Conservation (phyloP, 2,113 vertebrate species). For the Ivindomyrus marchei region DNA sequence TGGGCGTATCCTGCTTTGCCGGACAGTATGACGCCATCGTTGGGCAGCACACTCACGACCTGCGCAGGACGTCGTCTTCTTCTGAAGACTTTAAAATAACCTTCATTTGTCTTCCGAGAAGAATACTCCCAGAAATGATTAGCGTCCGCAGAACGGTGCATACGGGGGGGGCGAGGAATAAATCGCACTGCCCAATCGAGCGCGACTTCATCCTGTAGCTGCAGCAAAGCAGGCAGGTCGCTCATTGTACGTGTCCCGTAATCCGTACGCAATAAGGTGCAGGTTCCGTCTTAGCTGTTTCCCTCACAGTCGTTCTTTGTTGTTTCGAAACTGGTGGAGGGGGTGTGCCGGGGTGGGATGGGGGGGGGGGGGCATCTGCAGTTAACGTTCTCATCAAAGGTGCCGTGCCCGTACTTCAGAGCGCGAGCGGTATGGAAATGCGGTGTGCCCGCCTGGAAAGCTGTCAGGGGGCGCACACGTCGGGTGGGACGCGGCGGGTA, state of each 20-base stretch:
- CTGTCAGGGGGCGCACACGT: conserved; percentile 39
- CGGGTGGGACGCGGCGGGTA: conserved; percentile 29
- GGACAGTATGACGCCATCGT: background rate
- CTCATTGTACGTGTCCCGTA: conserved; percentile 12
- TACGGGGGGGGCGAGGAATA: background rate
- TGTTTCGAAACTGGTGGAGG: conserved; percentile 17
- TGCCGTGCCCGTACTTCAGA: conserved; percentile 37
- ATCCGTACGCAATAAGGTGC: conserved; percentile 34
- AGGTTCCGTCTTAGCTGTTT: conserved; percentile 35
- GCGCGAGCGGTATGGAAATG: conserved; percentile 39
- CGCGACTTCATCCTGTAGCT: background rate
- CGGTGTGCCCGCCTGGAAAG: conserved; percentile 33
- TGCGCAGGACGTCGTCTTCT: background rate
- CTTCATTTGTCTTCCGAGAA: background rate
- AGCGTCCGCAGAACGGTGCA: background rate
- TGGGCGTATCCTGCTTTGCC: background rate
- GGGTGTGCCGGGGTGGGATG: conserved; percentile 19
- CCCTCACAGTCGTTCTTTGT: conserved; percentile 33
- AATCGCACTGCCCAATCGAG: background rate
- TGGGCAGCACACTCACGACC: background rate
- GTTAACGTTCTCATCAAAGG: conserved; percentile 42
- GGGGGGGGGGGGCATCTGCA: conserved; percentile 21
- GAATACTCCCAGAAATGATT: background rate
- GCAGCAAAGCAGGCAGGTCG: background rate
- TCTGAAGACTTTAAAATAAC: background rate